Conservation (phyloP, 2,797 vertebrate genomes). For the Gambelia wislizenii region DNA sequence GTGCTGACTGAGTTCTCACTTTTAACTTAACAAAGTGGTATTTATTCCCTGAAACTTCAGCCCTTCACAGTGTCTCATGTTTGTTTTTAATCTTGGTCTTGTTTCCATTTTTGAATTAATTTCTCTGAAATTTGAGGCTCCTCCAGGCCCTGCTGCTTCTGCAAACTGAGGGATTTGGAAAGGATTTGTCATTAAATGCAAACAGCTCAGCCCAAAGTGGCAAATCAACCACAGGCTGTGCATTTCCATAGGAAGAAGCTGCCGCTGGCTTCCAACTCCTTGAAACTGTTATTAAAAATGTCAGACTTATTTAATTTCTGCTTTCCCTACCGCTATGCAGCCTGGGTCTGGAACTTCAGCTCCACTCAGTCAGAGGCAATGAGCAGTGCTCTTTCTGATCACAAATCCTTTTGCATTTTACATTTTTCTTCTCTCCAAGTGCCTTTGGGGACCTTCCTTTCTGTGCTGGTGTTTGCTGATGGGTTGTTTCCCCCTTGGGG, state of each 20-base stretch:
- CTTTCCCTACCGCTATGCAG: accelerated
- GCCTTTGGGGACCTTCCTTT: slow-evolving; percentile 32
- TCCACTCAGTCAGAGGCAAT: neutral
- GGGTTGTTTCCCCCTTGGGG: neutral
- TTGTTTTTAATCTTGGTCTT: slow-evolving; percentile 11
- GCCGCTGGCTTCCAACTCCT: neutral
- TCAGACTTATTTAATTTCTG: slow-evolving; percentile 17
- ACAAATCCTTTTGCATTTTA: neutral
- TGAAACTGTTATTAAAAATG: slow-evolving; percentile 14
- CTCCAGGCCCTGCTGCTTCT: neutral
- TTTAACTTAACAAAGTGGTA: slow-evolving; percentile 9
- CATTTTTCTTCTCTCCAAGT: neutral
- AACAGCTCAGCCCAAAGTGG: neutral
- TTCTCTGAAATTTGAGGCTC: accelerated
- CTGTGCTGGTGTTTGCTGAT: neutral
- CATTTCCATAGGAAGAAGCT: neutral
- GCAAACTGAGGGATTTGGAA: neutral
- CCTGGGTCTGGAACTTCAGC: neutral
- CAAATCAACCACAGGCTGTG: accelerated
- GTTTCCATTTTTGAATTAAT: slow-evolving; percentile 1
- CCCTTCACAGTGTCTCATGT: slow-evolving; percentile 1
- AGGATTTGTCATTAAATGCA: slow-evolving; percentile 8
- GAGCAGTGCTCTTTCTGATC: neutral
- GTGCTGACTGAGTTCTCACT: neutral
- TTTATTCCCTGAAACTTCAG: neutral